Conservation (phyloP, 2,113 vertebrate species). For the Macquaria ambigua region DNA sequence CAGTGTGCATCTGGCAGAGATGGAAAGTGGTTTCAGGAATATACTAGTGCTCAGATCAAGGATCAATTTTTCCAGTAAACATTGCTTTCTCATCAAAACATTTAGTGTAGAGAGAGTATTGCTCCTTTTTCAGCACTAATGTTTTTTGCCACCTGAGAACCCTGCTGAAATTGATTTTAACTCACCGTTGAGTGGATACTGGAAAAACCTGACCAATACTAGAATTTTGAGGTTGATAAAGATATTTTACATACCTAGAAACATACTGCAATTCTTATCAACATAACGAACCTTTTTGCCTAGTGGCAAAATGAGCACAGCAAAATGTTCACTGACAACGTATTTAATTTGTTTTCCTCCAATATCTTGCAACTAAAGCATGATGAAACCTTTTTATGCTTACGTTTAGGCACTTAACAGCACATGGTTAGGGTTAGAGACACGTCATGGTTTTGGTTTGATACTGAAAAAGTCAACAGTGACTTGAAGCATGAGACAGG, state of each 20-base stretch:
- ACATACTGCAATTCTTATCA: too few relatives aligned
- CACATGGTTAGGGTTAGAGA: background rate
- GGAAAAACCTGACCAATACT: background rate
- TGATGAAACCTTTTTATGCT: background rate
- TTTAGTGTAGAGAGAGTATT: background rate
- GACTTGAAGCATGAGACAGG: background rate
- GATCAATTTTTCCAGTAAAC: conserved; percentile 6
- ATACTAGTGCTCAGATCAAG: background rate
- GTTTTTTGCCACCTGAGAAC: background rate
- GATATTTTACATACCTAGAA: background rate
- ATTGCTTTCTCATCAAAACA: background rate
- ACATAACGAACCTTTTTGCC: background rate
- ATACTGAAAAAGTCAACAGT: background rate
- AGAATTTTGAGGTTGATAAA: background rate
- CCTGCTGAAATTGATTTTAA: background rate
- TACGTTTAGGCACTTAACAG: background rate
- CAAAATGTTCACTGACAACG: too few relatives aligned
- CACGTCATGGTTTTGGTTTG: background rate
- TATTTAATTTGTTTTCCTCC: background rate
- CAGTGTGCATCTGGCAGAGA: conserved; percentile 33
- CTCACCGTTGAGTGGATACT: background rate
- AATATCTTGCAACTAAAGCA: background rate
- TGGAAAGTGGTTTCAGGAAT: conserved; percentile 20
- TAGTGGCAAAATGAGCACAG: background rate
- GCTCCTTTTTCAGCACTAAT: too few relatives aligned